These are phyloP conservation scores for Okamejei kenojei DNA, from an alignment of 2,797 vertebrate genomes.

Conservation along the genomic window DNA sequence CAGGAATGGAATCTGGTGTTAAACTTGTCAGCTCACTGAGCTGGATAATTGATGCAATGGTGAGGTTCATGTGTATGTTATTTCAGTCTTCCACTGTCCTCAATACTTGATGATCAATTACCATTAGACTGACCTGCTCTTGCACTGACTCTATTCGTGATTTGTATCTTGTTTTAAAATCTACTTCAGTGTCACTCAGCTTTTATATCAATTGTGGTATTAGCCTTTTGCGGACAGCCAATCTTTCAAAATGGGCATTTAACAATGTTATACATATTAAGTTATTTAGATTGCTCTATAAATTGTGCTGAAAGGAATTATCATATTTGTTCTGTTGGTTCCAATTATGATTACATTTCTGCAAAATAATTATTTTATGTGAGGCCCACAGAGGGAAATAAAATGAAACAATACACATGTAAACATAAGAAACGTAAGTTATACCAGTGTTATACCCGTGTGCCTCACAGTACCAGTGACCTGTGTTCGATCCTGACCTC, in stretches of 20 bases:
- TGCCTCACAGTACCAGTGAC: no score
- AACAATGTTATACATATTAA: background rate
- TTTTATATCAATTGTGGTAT: background rate
- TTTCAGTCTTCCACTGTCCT: slow-evolving; percentile 1
- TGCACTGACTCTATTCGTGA: background rate
- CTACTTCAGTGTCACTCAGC: background rate
- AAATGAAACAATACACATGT: background rate
- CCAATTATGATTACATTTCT: background rate
- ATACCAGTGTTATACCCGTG: no score
- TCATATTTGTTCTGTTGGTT: background rate
- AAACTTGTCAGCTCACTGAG: background rate
- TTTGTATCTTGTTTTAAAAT: slow-evolving; percentile 1
- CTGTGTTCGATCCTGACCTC: no score
- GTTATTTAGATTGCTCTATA: background rate
- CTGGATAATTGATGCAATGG: slow-evolving; percentile 10
- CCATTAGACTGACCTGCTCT: background rate
- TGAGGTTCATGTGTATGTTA: background rate
- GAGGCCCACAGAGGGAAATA: background rate
- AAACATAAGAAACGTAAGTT: no score
- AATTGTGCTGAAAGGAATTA: background rate
- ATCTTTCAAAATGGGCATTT: background rate
- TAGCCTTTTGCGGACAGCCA: background rate
- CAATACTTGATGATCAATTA: slow-evolving; percentile 8
- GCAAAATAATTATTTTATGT: background rate
- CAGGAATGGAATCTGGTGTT: background rate